A percentile compares a stretch with the other conserved stretches of the same genome.
Conservation (phyloP, 2,797 vertebrate genomes). For the Molossus molossus region DNA sequence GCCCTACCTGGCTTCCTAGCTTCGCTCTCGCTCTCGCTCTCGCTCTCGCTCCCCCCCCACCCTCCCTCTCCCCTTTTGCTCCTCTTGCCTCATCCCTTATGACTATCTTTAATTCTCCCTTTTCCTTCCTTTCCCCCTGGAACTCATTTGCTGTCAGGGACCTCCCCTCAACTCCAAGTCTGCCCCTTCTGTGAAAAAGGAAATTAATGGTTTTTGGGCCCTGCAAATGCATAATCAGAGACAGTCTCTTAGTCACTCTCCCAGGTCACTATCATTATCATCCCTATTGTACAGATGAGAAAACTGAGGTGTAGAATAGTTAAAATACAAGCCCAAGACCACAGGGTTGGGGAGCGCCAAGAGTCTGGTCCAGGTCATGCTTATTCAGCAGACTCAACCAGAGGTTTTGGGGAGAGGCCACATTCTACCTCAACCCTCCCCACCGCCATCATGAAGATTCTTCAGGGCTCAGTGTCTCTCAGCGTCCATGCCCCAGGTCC, state of each 20-base stretch:
- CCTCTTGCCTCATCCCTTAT: neutral
- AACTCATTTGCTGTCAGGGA: neutral
- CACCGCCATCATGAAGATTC: neutral
- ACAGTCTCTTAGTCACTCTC: neutral
- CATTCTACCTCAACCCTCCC: neutral
- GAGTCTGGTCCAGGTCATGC: neutral
- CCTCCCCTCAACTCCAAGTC: neutral
- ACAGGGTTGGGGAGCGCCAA: neutral
- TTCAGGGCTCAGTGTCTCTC: neutral
- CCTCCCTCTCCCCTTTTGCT: neutral
- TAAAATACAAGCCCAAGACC: neutral
- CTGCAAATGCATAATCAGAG: neutral
- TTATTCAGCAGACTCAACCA: neutral
- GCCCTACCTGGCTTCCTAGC: neutral
- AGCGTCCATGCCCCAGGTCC: neutral
- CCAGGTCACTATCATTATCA: neutral
- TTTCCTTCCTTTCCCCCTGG: constrained; percentile 21
- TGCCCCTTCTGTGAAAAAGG: neutral
- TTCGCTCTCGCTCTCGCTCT: neutral
- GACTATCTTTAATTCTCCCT: neutral
- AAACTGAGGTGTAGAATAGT: neutral
- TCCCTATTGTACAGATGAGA: constrained; percentile 32
- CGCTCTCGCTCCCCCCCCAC: neutral
- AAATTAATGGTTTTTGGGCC: neutral
- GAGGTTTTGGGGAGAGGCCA: neutral